Conservation (phyloP, 2,113 vertebrate genomes). For the Vidua chalybeata region DNA sequence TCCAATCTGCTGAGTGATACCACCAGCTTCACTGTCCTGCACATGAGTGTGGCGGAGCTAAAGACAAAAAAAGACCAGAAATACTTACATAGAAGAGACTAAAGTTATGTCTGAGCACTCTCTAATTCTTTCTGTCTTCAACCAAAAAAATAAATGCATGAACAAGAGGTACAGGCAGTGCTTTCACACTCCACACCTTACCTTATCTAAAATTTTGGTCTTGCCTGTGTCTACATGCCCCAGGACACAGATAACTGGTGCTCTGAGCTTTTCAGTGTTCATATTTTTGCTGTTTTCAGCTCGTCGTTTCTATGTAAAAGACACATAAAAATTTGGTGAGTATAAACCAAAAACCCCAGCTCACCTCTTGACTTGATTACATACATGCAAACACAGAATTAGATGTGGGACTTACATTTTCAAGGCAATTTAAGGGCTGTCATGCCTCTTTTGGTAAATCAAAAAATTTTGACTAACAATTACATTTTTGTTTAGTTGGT, state of each 20-base stretch:
- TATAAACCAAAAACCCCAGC: neutral
- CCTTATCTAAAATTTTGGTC: slow-evolving; percentile 99
- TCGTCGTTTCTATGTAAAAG: slow-evolving; percentile 83
- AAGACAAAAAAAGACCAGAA: neutral
- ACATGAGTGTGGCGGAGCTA: slow-evolving; percentile 94
- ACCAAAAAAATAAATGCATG: neutral
- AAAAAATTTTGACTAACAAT: neutral
- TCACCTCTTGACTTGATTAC: neutral
- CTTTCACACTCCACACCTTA: slow-evolving; percentile 52
- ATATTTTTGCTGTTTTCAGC: slow-evolving; percentile 88
- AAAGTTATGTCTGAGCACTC: neutral
- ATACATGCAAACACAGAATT: neutral
- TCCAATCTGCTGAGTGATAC: slow-evolving; percentile 98
- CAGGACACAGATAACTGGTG: slow-evolving; percentile 95
- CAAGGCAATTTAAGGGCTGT: neutral
- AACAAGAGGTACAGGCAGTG: neutral
- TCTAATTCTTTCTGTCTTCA: neutral
- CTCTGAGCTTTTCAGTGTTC: slow-evolving; percentile 83
- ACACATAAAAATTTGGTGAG: neutral
- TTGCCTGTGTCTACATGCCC: slow-evolving; percentile 98
- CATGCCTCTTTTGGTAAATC: neutral
- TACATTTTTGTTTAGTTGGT: neutral
- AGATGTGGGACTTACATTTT: neutral
- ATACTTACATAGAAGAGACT: neutral
- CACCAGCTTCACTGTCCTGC: slow-evolving; percentile 95